These are phyloP conservation scores for Terebella lapidaria DNA, from an alignment of 2,888 invertebrate species.

Conservation along the genomic window DNA sequence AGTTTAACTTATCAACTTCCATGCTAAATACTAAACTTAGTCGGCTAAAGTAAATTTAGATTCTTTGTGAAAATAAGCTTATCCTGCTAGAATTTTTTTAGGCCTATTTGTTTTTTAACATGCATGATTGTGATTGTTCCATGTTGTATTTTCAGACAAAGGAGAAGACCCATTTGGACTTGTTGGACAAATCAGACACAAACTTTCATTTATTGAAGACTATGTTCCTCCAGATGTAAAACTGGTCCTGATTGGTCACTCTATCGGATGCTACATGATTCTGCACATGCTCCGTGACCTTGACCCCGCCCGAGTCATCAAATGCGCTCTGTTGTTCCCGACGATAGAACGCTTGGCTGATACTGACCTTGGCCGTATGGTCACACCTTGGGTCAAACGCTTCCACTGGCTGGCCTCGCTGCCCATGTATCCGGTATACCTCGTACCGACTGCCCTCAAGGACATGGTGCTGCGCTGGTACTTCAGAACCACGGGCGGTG, in stretches of 20 bases:
- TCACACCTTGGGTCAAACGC: constrained; percentile 56
- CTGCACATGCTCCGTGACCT: constrained; percentile 65
- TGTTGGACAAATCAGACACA: neutral
- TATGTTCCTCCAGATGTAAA: neutral
- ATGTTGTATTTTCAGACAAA: neutral
- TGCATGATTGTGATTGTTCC: too few relatives aligned
- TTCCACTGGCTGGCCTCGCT: constrained; percentile 45
- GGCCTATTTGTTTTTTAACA: too few relatives aligned
- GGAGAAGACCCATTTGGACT: neutral
- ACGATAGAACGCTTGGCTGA: constrained; percentile 78
- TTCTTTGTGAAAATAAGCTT: too few relatives aligned
- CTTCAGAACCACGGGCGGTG: constrained; percentile 31
- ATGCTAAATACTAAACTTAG: too few relatives aligned
- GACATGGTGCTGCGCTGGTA: constrained; percentile 38
- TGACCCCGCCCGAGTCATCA: constrained; percentile 38
- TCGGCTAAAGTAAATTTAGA: too few relatives aligned
- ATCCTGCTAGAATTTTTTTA: too few relatives aligned
- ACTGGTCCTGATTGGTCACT: constrained; percentile 81
- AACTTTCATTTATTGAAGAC: neutral
- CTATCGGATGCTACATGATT: constrained; percentile 81
- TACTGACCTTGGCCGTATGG: constrained; percentile 67
- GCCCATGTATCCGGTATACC: constrained; percentile 34
- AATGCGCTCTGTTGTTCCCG: constrained; percentile 71
- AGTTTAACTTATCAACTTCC: too few relatives aligned
- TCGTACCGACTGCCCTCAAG: constrained; percentile 37